Evolutionary conservation across 2,888 invertebrate genomes (phyloP).

Genomic region (Platycnemis pennipes): DNA sequence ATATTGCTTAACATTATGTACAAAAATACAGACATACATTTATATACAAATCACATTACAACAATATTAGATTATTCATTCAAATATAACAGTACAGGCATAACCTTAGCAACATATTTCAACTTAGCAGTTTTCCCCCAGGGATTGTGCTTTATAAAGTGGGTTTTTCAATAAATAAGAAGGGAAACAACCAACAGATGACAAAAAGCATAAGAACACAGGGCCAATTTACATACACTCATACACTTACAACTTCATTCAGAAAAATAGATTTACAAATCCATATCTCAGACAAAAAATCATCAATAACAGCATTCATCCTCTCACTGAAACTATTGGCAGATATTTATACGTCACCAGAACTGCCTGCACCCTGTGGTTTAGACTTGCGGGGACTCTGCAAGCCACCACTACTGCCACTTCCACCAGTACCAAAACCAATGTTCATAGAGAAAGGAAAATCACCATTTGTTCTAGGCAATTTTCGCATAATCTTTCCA

Average conservation of each 20-base stretch:
- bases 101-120: constrained; percentile 64
- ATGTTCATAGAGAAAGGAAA: constrained; percentile 84
- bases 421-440: constrained; percentile 41
- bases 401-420: constrained; percentile 48
- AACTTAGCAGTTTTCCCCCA: constrained; percentile 64
- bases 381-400: constrained; percentile 68
- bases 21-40: constrained; percentile 67
- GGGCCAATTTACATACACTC: constrained; percentile 61
- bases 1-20: constrained; percentile 65
- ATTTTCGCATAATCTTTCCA: constrained; percentile 95
- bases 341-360: constrained; percentile 59
- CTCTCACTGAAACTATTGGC: constrained; percentile 32
- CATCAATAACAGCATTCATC: constrained; percentile 48
- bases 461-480: constrained; percentile 85
- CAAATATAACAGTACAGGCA: constrained; percentile 62
- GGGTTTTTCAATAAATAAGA: constrained; percentile 55
- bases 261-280: constrained; percentile 58
- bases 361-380: constrained; percentile 63
- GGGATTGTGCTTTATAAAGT: constrained; percentile 61
- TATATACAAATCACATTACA: constrained; percentile 60
- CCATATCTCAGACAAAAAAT: constrained; percentile 61
- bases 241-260: constrained; percentile 58
- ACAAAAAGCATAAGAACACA: constrained; percentile 66
- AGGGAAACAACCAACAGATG: constrained; percentile 62
- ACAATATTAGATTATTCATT: constrained; percentile 64